phyloP scores from a whole-genome alignment of 2,888 invertebrate species.

The Troglohyphantes excavatus region DNA sequence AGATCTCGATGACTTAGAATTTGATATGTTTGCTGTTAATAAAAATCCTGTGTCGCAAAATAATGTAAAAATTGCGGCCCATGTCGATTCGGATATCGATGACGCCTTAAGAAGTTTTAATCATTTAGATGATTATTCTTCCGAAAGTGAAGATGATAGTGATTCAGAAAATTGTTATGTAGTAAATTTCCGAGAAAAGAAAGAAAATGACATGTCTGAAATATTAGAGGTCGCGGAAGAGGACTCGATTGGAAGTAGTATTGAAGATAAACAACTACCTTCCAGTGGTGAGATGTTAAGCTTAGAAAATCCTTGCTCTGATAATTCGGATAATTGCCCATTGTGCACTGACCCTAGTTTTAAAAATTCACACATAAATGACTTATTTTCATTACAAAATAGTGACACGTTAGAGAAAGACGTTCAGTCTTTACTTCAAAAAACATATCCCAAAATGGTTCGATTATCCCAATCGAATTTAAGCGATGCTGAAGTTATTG shows the following conservation, averaged over 20 bases:
- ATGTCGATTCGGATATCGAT: slow-evolving; percentile 55
- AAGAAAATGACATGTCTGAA: not conserved
- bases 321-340: slow-evolving; percentile 66
- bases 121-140: slow-evolving; percentile 66
- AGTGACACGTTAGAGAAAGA: not conserved
- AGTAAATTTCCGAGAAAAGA: slow-evolving; percentile 18
- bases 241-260: not conserved
- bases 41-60: not conserved
- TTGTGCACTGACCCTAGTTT: slow-evolving; percentile 64
- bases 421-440: slow-evolving; percentile 49
- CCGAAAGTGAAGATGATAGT: slow-evolving; percentile 57
- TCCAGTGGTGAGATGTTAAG: not conserved
- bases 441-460: slow-evolving; percentile 61
- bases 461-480: slow-evolving; percentile 26
- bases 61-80: not conserved
- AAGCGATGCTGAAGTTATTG: not conserved
- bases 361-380: slow-evolving; percentile 48
- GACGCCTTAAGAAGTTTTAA: slow-evolving; percentile 72
- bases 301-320: slow-evolving; percentile 63
- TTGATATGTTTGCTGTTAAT: slow-evolving; percentile 67
- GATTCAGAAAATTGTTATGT: slow-evolving; percentile 38
- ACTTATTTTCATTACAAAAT: slow-evolving; percentile 40
- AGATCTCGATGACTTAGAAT: slow-evolving; percentile 71
- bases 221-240: not conserved
- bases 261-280: not conserved